phyloP scores from a whole-genome alignment of 2,113 vertebrate species.

The Myotis davidii region DNA sequence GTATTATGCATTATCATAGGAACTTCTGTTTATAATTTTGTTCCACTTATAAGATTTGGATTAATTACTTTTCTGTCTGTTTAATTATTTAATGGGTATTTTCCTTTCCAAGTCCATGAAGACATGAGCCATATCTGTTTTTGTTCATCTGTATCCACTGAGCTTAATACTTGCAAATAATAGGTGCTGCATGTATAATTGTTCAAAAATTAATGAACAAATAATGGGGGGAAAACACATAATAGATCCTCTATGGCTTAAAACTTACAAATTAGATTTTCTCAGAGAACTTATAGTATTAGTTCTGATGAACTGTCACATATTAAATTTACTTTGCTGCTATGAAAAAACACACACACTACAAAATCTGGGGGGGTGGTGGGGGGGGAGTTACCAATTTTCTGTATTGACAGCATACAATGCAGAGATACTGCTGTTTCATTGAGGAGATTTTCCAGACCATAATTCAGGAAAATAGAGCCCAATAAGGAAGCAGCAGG shows the following conservation, averaged over 20 bases:
- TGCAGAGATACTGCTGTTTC: not conserved
- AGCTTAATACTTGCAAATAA: not conserved
- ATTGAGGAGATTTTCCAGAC: not conserved
- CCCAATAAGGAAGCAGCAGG: not conserved
- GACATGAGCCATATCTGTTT: not conserved
- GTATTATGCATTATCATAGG: not conserved
- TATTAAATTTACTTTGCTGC: not conserved
- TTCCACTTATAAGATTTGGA: not conserved
- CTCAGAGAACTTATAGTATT: not conserved
- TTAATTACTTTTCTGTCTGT: not conserved
- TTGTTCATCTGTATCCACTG: not conserved
- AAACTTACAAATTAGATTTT: not conserved
- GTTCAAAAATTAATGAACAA: conserved; percentile 1
- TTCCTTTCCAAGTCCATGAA: not conserved
- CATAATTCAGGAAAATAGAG: not conserved
- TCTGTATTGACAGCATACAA: not conserved
- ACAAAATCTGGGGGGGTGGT: not conserved
- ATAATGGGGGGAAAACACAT: not conserved
- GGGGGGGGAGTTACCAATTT: not conserved
- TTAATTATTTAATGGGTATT: conserved; percentile 44
- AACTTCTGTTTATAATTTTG: conserved; percentile 16
- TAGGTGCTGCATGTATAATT: not conserved
- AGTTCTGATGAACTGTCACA: not conserved
- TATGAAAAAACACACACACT: not conserved
- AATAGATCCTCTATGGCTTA: not conserved